phyloP scores from a whole-genome alignment of 1,140 invertebrate species.

The Cephus cinctus region DNA sequence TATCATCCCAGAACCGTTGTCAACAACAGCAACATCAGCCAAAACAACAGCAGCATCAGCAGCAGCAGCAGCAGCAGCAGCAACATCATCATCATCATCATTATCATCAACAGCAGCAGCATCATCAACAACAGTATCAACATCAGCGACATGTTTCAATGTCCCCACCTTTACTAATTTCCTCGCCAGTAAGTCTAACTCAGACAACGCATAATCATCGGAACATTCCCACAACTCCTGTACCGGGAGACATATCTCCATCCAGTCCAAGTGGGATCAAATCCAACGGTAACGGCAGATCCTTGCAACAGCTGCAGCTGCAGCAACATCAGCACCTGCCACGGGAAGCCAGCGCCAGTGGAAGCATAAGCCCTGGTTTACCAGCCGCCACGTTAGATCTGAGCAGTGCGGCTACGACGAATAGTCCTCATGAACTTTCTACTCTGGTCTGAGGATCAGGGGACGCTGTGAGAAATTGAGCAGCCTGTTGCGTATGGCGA shows the following conservation, averaged over 20 bases:
- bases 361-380: constrained; percentile 62
- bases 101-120: constrained; percentile 23
- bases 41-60: constrained; percentile 19
- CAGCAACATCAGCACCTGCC: too few species aligned
- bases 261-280: constrained; percentile 46
- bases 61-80: constrained; percentile 20
- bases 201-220: constrained; percentile 50
- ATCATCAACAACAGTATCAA: constrained; percentile 28
- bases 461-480: too few species aligned
- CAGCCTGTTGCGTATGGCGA: not conserved
- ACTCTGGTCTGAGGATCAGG: constrained; percentile 68
- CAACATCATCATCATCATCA: constrained; percentile 18
- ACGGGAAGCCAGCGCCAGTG: constrained; percentile 60
- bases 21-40: constrained; percentile 20
- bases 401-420: constrained; percentile 65
- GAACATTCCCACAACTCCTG: constrained; percentile 45
- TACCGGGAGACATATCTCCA: constrained; percentile 48
- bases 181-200: constrained; percentile 35
- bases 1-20: too few species aligned
- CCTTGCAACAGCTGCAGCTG: constrained; percentile 37
- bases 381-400: constrained; percentile 64
- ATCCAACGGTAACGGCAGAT: constrained; percentile 38
- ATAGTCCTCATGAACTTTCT: constrained; percentile 68
- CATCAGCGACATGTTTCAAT: constrained; percentile 36
- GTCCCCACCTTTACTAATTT: constrained; percentile 50